These are phyloP conservation scores for Drosophila albomicans DNA, from an alignment of 1,140 invertebrate genomes.

Conservation along the genomic window DNA sequence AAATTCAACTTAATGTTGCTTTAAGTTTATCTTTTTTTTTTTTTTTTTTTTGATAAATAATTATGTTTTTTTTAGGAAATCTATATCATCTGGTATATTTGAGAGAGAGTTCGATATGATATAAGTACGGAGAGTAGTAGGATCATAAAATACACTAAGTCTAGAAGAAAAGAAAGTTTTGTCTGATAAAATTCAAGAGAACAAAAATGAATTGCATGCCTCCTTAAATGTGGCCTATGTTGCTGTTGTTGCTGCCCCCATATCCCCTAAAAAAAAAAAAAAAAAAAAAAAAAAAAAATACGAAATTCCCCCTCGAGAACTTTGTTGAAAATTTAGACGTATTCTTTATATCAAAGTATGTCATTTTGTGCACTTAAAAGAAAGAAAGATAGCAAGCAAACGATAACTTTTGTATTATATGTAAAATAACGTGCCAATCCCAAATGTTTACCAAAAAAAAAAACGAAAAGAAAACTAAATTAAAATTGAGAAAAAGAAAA, in stretches of 20 bases:
- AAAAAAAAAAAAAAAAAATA: neutral
- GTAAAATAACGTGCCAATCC: constrained; percentile 79
- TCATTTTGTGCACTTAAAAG: constrained; percentile 46
- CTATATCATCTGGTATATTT: constrained; percentile 3
- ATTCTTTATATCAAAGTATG: constrained; percentile 12
- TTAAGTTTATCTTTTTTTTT: constrained; percentile 12
- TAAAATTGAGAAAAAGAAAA: constrained; percentile 7
- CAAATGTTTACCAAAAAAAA: constrained; percentile 63
- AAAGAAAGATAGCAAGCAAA: constrained; percentile 15
- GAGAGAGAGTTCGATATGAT: constrained; percentile 10
- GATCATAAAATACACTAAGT: neutral
- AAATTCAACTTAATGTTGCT: constrained; percentile 25
- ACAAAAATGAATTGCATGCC: neutral
- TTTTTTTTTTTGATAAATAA: constrained; percentile 5
- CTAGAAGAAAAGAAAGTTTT: neutral
- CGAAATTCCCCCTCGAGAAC: neutral
- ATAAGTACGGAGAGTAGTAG: neutral
- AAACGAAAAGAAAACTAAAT: neutral
- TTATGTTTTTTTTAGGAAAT: neutral
- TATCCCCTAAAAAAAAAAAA: neutral
- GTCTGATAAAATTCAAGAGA: constrained; percentile 7
- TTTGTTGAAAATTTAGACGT: constrained; percentile 20
- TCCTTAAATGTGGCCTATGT: constrained; percentile 19
- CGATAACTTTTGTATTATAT: constrained; percentile 73
- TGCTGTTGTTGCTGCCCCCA: constrained; percentile 18